phyloP scores from a whole-genome alignment of 1,140 invertebrate genomes.

The Zaprionus ghesquierei region DNA sequence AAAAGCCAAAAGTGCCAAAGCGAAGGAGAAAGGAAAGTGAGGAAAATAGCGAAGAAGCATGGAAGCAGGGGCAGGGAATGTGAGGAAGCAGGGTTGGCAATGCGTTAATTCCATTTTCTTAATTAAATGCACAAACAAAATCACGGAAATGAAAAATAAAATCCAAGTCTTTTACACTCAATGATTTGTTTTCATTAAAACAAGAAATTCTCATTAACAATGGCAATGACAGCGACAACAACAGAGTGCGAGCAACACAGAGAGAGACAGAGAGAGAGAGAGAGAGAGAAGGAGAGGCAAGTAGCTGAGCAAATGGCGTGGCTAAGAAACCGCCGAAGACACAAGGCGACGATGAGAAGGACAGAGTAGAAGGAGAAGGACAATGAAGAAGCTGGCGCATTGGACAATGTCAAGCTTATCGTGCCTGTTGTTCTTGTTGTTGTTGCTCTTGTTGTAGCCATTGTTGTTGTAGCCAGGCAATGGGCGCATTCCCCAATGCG shows the following conservation, averaged over 20 bases:
- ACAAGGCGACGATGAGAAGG: constrained; percentile 34
- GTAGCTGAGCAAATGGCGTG: background rate
- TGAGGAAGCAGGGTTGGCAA: constrained; percentile 34
- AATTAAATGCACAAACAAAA: constrained; percentile 82
- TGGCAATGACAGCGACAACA: constrained; percentile 74
- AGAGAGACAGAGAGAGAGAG: background rate
- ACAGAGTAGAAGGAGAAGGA: background rate
- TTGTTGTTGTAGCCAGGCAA: constrained; percentile 28
- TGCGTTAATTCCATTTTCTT: constrained; percentile 82
- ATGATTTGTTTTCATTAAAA: constrained; percentile 82
- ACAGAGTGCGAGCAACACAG: constrained; percentile 25
- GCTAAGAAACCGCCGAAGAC: constrained; percentile 55
- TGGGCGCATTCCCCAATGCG: constrained; percentile 67
- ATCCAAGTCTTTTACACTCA: constrained; percentile 82
- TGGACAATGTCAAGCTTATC: constrained; percentile 64
- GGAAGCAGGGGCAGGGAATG: constrained; percentile 5
- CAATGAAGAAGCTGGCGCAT: constrained; percentile 2
- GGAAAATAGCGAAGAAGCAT: constrained; percentile 33
- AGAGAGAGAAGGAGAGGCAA: too few species aligned
- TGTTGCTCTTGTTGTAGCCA: constrained; percentile 17
- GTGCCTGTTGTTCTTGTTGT: background rate
- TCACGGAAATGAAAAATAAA: constrained; percentile 82
- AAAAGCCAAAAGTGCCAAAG: constrained; percentile 26
- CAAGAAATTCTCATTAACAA: constrained; percentile 82
- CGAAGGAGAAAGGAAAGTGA: constrained; percentile 9